Percentiles rank a stretch among this genome's conserved stretches.
phyloP scores from a whole-genome alignment of 1,140 invertebrate genomes.

The Pissodes strobi region DNA sequence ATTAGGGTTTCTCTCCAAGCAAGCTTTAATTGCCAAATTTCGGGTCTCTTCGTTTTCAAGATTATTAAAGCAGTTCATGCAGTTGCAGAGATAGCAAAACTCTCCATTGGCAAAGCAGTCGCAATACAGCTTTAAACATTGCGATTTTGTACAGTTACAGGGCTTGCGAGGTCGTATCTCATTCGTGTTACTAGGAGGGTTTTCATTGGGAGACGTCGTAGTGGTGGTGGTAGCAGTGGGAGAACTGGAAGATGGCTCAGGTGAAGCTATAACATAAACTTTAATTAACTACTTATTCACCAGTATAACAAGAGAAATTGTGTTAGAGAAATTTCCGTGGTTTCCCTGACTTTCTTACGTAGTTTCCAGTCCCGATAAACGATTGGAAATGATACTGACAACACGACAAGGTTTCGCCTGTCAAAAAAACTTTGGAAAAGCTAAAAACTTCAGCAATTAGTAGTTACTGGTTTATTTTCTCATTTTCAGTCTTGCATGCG shows the following conservation, averaged over 20 bases:
- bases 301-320: too few relatives aligned
- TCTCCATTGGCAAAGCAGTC: constrained; percentile 99
- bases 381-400: too few relatives aligned
- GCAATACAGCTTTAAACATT: constrained; percentile 98
- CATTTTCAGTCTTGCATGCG: too few relatives aligned
- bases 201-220: constrained; percentile 10
- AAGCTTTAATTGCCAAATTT: constrained; percentile 89
- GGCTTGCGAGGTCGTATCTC: constrained; percentile 85
- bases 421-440: too few relatives aligned
- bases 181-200: constrained; percentile 56
- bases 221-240: not conserved
- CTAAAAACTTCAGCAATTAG: too few relatives aligned
- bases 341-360: too few relatives aligned
- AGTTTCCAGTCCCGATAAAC: too few relatives aligned
- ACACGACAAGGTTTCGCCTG: too few relatives aligned
- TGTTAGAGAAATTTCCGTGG: too few relatives aligned
- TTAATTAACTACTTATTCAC: too few relatives aligned
- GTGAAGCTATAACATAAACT: too few relatives aligned
- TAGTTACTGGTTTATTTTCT: too few relatives aligned
- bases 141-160: constrained; percentile 99
- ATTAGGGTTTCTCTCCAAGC: constrained; percentile 91
- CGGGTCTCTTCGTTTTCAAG: constrained; percentile 94
- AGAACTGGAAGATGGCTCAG: not conserved
- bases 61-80: constrained; percentile 97
- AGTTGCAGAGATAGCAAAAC: constrained; percentile 98